These are phyloP conservation scores for Eupithecia insigniata DNA, from an alignment of 2,888 invertebrate species.

Conservation along the genomic window DNA sequence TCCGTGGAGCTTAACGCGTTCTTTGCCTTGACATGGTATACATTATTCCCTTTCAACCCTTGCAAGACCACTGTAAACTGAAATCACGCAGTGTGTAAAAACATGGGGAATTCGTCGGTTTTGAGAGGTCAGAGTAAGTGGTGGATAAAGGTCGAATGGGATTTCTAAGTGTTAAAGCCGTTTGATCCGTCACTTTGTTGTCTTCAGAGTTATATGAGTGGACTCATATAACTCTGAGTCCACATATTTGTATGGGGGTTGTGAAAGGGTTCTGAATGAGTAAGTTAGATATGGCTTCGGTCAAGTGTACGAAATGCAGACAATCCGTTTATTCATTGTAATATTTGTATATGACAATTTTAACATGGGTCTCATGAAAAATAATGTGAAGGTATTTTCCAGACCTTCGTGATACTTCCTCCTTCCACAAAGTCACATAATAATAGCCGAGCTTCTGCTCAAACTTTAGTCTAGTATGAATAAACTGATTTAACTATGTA, in stretches of 20 bases:
- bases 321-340: background rate
- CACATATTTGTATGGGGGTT: background rate
- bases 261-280: conserved; percentile 3
- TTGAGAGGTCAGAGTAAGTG: conserved; percentile 28
- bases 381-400: no score
- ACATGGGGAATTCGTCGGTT: conserved; percentile 13
- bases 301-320: no score
- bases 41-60: conserved; percentile 28
- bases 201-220: conserved; percentile 42
- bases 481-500: no score
- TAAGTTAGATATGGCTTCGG: background rate
- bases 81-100: conserved; percentile 14
- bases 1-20: conserved; percentile 40
- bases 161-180: conserved; percentile 53
- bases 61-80: conserved; percentile 27
- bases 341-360: background rate
- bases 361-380: background rate
- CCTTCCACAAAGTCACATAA: background rate
- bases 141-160: conserved; percentile 41
- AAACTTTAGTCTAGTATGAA: background rate
- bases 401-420: background rate
- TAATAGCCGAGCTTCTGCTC: background rate
- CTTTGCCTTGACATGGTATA: conserved; percentile 52
- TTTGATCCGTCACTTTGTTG: conserved; percentile 55
- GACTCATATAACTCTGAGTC: no score